Base-by-base conservation (phyloP, 2,888 invertebrate species). In the Deilephila porcellus region DNA sequence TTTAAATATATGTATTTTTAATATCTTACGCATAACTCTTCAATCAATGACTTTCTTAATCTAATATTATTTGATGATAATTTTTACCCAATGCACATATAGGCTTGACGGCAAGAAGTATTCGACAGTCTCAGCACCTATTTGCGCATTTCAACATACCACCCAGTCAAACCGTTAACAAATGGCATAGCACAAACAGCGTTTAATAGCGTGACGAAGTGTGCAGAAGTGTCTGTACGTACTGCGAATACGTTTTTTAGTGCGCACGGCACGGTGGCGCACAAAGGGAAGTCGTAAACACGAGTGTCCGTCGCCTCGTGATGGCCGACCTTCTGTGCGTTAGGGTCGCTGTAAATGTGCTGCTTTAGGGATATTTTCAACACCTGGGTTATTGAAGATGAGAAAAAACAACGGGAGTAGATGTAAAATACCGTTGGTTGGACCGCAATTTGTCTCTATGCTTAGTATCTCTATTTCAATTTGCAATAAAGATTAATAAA, bases 271-370 rank as follows among this genome's bases (percentile, higher is more conserved):
- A 79, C 82, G 80, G 82, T 60, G 76, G 79, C 77, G 83, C 85
- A 91, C 92, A 92, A 92, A 91, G 88, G 91, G 86, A 86, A 83
- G 86, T 87, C 89, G 85, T 92, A 91, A 92, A 90, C 74, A 80
- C 79, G 88, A 90, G 88, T 89, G 89, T 85, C 86, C 82, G 63
- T 29, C 82, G 79, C 77, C 78, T 45, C 73, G 63, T 81, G 84
- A 86, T 84, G 88, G 82, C 82, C 83, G 87, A 87, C 89, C 89
- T 88, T 85, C 86, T 85, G 83, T 82, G 56, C 86, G 81, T 74
- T 63, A 62, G 17, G 60, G 53, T 52, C 25, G 25, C 75, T 84
- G 77, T 79, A 78, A 77, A 67, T 67, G 25, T 52, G 7, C 14
- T 6, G 14, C 25, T 52, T 6, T 52, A 17, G 17, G 67, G 67